Evolutionary conservation across 92 coral and sea anemone genomes (phyloP), one percentile per base, ranked within the genome.

Genomic region (Zoanthus sansibaricus): DNA sequence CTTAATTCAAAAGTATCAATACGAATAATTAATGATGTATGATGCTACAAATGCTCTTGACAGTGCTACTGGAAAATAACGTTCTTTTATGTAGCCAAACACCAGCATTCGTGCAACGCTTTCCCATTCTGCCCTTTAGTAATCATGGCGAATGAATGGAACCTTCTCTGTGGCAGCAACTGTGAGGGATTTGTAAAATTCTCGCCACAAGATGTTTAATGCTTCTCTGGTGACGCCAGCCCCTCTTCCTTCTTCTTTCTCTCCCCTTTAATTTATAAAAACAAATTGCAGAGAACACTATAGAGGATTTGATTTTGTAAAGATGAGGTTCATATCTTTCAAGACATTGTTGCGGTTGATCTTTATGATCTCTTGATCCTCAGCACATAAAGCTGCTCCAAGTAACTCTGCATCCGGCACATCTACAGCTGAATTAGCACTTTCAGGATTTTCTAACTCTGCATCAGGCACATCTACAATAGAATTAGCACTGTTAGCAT

Each of bases 71-170:
- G 77, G 77, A 32, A 73, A 73, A 73, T 73, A 73, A 73, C 33
- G 58, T 32, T 73, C 77, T 73, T 73, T 73, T 32, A 16, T 45
- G 77, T 46, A 73, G 77, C 77, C 77, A 73, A 73, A 73, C 77
- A 73, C 77, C 77, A 73, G 77, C 58, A 73, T 73, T 73, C 77
- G 77, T 73, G 77, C 77, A 73, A 73, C n/a, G 77, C 77, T 73
- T 73, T 73, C 77, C 77, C 77, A 73, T 73, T 73, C 58, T 73
- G 77, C 31, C 77, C n/a, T 73, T 58, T 73, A 56, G 30, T 15
- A 73, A 73, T 73, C 77, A 73, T 73, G 58, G 11, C 58, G 77
- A 31, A 73, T 73, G 77, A 45, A 45, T 9, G 58, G 56, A 73
- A 73, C 77, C 45, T 73, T 73, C 77, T 73, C 77, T 16, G 31